phyloP scores from a whole-genome alignment of 2,797 vertebrate genomes.

The Sebastes kiyomatsui region DNA sequence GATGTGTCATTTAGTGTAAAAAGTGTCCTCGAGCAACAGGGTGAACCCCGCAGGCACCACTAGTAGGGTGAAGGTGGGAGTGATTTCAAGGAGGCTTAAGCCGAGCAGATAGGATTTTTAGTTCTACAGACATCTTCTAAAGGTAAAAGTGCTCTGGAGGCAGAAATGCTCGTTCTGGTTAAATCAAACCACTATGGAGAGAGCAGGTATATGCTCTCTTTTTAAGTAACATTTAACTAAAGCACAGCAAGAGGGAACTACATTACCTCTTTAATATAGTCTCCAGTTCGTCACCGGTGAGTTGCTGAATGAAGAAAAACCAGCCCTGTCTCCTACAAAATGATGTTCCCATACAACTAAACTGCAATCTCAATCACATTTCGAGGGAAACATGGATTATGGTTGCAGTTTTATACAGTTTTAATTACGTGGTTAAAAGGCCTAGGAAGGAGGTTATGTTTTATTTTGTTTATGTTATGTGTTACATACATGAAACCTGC shows the following conservation, averaged over 20 bases:
- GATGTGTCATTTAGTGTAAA: constrained; percentile 21
- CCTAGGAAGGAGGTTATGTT: too few species aligned
- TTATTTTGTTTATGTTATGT: too few species aligned
- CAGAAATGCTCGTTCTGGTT: constrained; percentile 16
- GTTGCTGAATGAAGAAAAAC: background rate
- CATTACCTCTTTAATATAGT: background rate
- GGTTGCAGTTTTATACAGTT: too few species aligned
- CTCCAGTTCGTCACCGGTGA: too few species aligned
- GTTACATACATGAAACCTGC: too few species aligned
- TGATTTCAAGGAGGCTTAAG: constrained; percentile 43
- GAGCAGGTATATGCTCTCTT: background rate
- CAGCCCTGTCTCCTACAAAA: background rate
- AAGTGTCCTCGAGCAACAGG: constrained; percentile 26
- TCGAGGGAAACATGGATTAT: background rate
- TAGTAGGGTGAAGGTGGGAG: constrained; percentile 29
- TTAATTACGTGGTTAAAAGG: too few species aligned
- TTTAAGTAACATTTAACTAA: background rate
- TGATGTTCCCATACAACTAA: background rate
- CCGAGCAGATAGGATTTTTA: constrained; percentile 43
- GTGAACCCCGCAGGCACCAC: constrained; percentile 12
- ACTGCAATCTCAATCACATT: background rate
- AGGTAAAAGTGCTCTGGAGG: constrained; percentile 34
- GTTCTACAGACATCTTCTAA: constrained; percentile 9
- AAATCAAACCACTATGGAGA: background rate
- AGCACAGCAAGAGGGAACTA: background rate